These are phyloP conservation scores for Heteromyza rotundicornis DNA, from an alignment of 2,888 invertebrate species.

Conservation along the genomic window DNA sequence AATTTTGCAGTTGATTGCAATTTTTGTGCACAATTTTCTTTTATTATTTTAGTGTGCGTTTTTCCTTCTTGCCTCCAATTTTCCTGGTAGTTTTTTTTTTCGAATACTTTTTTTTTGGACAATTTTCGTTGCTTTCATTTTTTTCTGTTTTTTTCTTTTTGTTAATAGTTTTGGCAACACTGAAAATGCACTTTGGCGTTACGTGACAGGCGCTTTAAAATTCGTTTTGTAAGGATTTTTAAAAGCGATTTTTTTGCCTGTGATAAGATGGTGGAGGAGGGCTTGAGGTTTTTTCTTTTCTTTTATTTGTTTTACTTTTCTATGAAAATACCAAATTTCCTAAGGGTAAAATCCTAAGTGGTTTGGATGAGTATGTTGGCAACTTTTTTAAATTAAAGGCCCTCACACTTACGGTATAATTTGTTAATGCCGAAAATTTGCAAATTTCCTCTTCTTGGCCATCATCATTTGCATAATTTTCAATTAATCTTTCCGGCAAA, in stretches of 20 bases:
- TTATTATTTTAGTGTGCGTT: slow-evolving; percentile 26
- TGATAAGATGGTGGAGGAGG: no score
- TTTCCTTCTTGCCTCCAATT: neutral
- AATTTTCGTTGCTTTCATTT: neutral
- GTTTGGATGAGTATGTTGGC: no score
- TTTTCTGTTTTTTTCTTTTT: neutral
- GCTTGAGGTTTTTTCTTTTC: neutral
- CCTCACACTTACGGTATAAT: no score
- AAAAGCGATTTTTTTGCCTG: no score
- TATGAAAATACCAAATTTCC: no score
- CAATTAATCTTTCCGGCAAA: neutral
- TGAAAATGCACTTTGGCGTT: slow-evolving; percentile 7
- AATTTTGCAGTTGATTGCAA: slow-evolving; percentile 60
- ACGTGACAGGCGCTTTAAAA: slow-evolving; percentile 6
- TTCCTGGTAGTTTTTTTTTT: slow-evolving; percentile 3
- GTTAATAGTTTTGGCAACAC: slow-evolving; percentile 1
- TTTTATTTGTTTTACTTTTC: no score
- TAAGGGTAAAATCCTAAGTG: no score
- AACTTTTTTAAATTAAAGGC: neutral
- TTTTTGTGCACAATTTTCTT: slow-evolving; percentile 37
- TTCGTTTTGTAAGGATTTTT: no score
- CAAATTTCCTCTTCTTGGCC: neutral
- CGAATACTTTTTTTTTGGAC: neutral
- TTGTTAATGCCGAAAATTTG: no score
- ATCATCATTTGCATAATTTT: no score